Base-by-base conservation (phyloP, 1,140 invertebrate species). In the Mesaphorura yosii region DNA sequence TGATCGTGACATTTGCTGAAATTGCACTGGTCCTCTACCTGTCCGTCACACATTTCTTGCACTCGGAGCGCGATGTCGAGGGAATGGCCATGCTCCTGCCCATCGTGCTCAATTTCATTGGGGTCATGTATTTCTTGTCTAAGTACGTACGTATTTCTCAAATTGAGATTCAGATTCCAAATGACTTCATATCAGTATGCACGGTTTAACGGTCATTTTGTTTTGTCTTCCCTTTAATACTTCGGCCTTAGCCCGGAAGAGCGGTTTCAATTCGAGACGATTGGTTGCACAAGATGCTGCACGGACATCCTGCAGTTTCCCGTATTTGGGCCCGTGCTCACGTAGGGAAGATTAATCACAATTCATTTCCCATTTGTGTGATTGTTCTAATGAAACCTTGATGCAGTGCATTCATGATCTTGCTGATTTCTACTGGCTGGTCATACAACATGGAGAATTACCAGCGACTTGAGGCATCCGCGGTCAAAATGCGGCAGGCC, bases 241-340 rank as follows among this genome's bases (percentile, higher is more conserved):
- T n/a, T n/a, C n/a, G n/a, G n/a, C n/a, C 40, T 2, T 28, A 58
- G 56, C 38, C 31, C 41, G 37, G 27, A 49, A 19, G 60, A 62
- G 38, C 46, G 60, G 38, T 37, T 15, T 10, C 54, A 54, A 39
- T 57, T 62, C 31, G 60, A 62, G 53, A 57, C 19, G 7, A 37
- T 40, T 25, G 56, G 53, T 1, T 42, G 38, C 1, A 37, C 59
- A 1, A 49, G 51, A 23, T 57, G 54, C 28, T 29, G 40, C 17
- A 62, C 49, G 40, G 60, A 62, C 39, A 31, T 62, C 19, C 44
- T 57, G 12, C 60, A 62, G 47, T 31, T 62, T 44, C 60, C 60
- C 17, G 38, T 62, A 14, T 17, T 62, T 25, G 60, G 60, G 19
- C 60, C 60, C 2, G 60, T 62, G 1, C 49, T 62, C 20, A 57